Percentiles rank a stretch among this genome's conserved stretches.
Evolutionary conservation across 2,888 invertebrate species (phyloP).

Genomic region (Stenodera caucasica): DNA sequence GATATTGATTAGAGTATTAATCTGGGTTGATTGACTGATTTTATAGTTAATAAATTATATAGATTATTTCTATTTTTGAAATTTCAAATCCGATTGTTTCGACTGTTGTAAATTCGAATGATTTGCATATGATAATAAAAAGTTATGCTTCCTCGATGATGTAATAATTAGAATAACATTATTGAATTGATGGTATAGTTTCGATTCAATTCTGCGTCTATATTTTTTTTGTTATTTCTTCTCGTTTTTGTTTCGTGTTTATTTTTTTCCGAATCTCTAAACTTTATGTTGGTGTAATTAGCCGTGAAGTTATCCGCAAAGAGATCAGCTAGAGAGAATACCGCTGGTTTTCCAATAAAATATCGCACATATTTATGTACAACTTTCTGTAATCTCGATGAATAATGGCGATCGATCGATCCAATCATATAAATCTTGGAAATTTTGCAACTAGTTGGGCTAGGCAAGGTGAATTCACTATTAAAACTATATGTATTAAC

Average conservation of each 20-base stretch:
- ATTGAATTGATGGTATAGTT: not conserved
- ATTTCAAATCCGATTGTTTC: not conserved
- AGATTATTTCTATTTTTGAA: no score
- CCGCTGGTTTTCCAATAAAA: not conserved
- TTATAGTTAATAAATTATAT: no score
- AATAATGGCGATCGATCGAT: not conserved
- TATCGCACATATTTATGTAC: not conserved
- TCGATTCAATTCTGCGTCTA: not conserved
- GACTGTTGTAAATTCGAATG: not conserved
- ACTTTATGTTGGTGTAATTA: slow-evolving; percentile 27
- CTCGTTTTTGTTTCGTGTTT: no score
- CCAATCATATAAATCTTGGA: not conserved
- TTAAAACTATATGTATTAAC: no score
- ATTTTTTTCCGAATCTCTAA: no score
- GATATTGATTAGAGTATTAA: no score
- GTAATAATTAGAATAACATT: not conserved
- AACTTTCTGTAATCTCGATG: not conserved
- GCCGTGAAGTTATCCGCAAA: slow-evolving; percentile 23
- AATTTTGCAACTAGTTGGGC: slow-evolving; percentile 2
- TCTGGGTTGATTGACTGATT: no score
- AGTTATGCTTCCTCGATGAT: not conserved
- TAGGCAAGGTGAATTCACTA: not conserved
- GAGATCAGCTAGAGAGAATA: not conserved
- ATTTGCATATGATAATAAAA: not conserved
- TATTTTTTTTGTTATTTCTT: slow-evolving; percentile 2